phyloP scores from a whole-genome alignment of 2,888 invertebrate genomes.

The Eudasyphora cyanicolor region DNA sequence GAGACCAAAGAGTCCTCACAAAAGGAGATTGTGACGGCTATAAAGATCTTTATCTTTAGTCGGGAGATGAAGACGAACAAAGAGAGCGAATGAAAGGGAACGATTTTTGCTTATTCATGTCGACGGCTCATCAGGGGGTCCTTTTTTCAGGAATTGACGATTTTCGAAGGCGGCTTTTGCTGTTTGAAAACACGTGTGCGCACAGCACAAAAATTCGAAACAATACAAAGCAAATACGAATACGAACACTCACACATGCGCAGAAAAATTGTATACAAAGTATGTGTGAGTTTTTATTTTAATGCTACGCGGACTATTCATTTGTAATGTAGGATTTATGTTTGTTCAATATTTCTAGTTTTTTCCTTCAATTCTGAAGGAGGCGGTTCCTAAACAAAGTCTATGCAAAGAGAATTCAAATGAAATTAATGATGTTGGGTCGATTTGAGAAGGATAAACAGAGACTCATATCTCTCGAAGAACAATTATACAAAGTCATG shows the following conservation, averaged over 20 bases:
- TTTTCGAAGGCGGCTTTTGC: conserved; percentile 40
- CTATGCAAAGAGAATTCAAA: conserved; percentile 1
- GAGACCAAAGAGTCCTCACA: conserved; percentile 30
- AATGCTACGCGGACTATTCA: no score
- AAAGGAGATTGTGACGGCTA: background rate
- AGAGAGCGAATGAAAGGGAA: background rate
- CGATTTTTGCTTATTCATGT: conserved; percentile 9
- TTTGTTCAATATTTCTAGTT: conserved; percentile 52
- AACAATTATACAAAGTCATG: conserved; percentile 67
- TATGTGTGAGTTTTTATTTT: no score
- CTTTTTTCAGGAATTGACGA: background rate
- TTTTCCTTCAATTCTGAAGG: conserved; percentile 20
- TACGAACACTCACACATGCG: no score
- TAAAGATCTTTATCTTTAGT: conserved; percentile 51
- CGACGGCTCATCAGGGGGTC: background rate
- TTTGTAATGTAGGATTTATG: conserved; percentile 52
- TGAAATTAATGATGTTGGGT: conserved; percentile 47
- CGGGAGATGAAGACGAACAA: background rate
- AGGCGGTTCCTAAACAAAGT: conserved; percentile 49
- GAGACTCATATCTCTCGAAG: background rate
- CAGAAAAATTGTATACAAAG: no score
- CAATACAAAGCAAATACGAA: no score
- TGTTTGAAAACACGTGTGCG: conserved; percentile 63
- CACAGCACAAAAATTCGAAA: no score
- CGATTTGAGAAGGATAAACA: background rate